Base-by-base conservation (phyloP, 2,888 invertebrate species). In the Conistra vaccinii region DNA sequence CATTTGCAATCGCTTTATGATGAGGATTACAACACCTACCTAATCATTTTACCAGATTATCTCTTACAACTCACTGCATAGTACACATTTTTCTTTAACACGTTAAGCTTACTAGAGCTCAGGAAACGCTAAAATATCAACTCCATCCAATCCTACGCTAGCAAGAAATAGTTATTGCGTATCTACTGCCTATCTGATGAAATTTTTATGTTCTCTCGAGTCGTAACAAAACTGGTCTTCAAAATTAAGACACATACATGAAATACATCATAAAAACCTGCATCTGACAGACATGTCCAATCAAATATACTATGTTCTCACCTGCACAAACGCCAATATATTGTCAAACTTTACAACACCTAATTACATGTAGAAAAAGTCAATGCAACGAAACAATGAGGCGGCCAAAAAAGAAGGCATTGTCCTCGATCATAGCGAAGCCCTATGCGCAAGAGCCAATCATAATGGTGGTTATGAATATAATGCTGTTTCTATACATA, bases 381-480 rank as follows among this genome's bases (percentile, higher is more conserved):
- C 63, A 42, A 42, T 66, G 53, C 68, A 72, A 69, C 57, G 69
- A 78, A 71, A 86, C 85, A 86, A 86, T 85, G 48, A 23, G 7
- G 14, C 23, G 6, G n/a, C 78, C 67, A 73, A 86, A 85, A 77
- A 85, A 83, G 67, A 70, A 86, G 82, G 83, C 85, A 89, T 89
- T 90, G 90, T 89, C 82, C 74, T 79, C 57, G 73, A 81, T 84
- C 65, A 63, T 77, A 53, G 57, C 10, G 20, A 72, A 76, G 78
- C 62, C 72, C 35, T 61, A 55, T 72, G 62, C 35, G 65, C 66
- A 72, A 76, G 51, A 62, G n/a, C 20, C 20, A 51, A 53, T 42
- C 48, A 9, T 9, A 35, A 45, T n/a, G 7, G 66, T 61, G 23
- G 26, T 23, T 73, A 45, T 48, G 42, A 58, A 55, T 29, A 10